phyloP scores from a whole-genome alignment of 2,797 vertebrate genomes.

The Astyanax mexicanus region DNA sequence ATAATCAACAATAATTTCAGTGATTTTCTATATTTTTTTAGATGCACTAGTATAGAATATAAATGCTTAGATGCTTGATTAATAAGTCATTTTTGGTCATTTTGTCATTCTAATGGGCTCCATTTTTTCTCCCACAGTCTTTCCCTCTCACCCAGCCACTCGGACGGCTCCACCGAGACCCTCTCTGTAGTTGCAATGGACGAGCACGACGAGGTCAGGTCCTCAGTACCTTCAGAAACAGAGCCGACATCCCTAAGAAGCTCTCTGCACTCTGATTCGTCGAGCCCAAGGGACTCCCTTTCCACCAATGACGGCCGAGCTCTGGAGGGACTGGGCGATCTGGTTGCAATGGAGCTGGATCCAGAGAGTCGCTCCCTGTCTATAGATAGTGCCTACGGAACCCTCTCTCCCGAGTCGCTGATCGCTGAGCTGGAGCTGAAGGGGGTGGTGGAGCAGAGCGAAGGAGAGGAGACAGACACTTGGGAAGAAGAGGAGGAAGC shows the following conservation, averaged over 20 bases:
- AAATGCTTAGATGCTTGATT: not conserved
- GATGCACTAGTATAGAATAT: not conserved
- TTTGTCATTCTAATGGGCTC: constrained; percentile 3
- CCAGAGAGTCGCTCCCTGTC: constrained; percentile 83
- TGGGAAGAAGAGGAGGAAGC: constrained; percentile 62
- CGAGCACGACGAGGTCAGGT: constrained; percentile 60
- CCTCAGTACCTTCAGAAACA: constrained; percentile 21
- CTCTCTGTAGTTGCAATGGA: constrained; percentile 85
- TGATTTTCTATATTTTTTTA: too few relatives aligned
- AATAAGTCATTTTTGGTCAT: not conserved
- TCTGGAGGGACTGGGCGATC: constrained; percentile 34
- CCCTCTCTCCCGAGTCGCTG: constrained; percentile 87
- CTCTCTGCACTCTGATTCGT: constrained; percentile 32
- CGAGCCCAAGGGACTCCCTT: constrained; percentile 20
- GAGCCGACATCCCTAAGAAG: constrained; percentile 20
- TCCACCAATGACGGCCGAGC: constrained; percentile 17
- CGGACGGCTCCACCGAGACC: constrained; percentile 89
- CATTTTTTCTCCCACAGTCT: constrained; percentile 10
- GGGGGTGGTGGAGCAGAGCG: constrained; percentile 71
- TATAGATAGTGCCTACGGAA: constrained; percentile 95
- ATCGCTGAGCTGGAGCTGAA: constrained; percentile 66
- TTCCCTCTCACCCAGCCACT: constrained; percentile 76
- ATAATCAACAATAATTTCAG: too few relatives aligned
- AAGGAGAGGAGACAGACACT: constrained; percentile 72
- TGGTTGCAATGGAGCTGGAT: constrained; percentile 61